Base-by-base conservation (phyloP, 2,888 invertebrate species). In the Exocentrus adspersus region DNA sequence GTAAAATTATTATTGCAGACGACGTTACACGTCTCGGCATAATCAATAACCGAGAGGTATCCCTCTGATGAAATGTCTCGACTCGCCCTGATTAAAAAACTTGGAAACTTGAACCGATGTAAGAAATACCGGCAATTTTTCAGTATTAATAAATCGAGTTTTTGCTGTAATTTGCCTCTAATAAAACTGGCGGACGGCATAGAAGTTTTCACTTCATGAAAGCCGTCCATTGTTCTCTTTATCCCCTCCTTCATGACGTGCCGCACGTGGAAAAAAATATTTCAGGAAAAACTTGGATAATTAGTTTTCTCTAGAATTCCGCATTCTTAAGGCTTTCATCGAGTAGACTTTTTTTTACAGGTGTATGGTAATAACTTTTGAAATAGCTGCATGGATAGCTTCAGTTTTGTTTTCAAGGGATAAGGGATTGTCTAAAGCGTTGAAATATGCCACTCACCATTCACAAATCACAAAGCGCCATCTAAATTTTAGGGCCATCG, bases 101-200 rank as follows among this genome's bases (percentile, higher is more conserved):
- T 12, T 12, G 12, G 14, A 37, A 12, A 37, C 12, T 37, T 37
- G 37, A 10, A 7, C 12, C 42, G 10, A 5, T 7, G 2, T 17
- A 43, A 43, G 43, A 43, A 19, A 2, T 41, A 41, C 12, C 21
- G 20, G 41, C 14, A 16, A 53, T 53, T 41, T 43, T 30, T 20
- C 24, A 24, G 43, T 54, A 54, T 54, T 54, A 54, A 28, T 54
- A 43, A 24, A 54, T 54, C 43, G 54, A 21, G 54, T 54, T 54
- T 45, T 54, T 54, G 43, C 24, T 43, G 43, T 43, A 54, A 54
- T 43, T 54, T 54, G 16, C 43, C 54, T 4, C 24, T 43, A 43
- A 54, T 54, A 43, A 54, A 54, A 28, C 28, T n/a, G 28, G 12
- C 12, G 12, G 14, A 28, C 43, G 17, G 43, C 17, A 43, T 28